A percentile compares a stretch with the other conserved stretches of the same genome.
phyloP scores from a whole-genome alignment of 2,888 invertebrate genomes.

The Automeris io region DNA sequence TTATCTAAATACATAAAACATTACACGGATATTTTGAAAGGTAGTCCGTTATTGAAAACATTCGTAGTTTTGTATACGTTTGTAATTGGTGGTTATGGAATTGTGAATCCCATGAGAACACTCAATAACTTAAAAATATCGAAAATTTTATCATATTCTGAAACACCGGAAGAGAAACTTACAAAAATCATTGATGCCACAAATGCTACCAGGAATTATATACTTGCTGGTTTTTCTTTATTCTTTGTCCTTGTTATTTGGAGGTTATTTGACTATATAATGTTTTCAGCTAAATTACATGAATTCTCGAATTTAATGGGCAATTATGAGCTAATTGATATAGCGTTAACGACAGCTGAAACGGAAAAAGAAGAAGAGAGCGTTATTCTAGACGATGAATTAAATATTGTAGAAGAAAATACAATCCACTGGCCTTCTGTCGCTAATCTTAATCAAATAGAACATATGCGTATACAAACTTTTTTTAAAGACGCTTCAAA shows the following conservation, averaged over 20 bases:
- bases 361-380: slow-evolving; percentile 18
- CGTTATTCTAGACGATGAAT: slow-evolving; percentile 16
- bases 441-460: slow-evolving; percentile 30
- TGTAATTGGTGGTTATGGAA: slow-evolving; percentile 32
- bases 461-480: slow-evolving; percentile 25
- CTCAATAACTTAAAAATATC: slow-evolving; percentile 24
- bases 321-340: slow-evolving; percentile 45
- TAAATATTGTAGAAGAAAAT: slow-evolving; percentile 19
- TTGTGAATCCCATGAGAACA: slow-evolving; percentile 37
- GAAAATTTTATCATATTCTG: slow-evolving; percentile 13
- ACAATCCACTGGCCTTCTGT: slow-evolving; percentile 36
- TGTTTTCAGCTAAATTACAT: slow-evolving; percentile 52
- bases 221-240: slow-evolving; percentile 48
- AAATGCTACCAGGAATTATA: slow-evolving; percentile 47
- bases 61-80: slow-evolving; percentile 20
- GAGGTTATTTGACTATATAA: slow-evolving; percentile 44
- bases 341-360: slow-evolving; percentile 21
- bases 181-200: slow-evolving; percentile 34
- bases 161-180: slow-evolving; percentile 33
- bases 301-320: slow-evolving; percentile 53
- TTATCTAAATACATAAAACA: slow-evolving; percentile 34
- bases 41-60: slow-evolving; percentile 8
- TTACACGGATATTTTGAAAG: slow-evolving; percentile 14
- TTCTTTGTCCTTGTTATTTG: slow-evolving; percentile 42
- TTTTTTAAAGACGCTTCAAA: slow-evolving; percentile 29